Evolutionary conservation across 2,113 vertebrate species (phyloP), one percentile per base, ranked within the genome.

Genomic region (Galemys pyrenaicus): DNA sequence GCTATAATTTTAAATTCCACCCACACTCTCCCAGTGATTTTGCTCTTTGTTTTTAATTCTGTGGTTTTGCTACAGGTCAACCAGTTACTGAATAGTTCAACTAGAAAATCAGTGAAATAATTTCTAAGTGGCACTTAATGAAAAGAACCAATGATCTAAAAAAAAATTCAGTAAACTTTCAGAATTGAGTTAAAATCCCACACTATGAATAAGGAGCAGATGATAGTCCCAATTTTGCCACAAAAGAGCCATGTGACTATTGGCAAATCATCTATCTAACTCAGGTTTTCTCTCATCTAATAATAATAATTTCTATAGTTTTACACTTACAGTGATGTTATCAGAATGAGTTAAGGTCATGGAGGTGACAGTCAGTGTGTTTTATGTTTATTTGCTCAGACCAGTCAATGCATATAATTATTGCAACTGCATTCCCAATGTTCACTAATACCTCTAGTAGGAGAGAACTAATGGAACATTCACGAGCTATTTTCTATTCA

Each of bases 1-100:
- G 10, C 78, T 74, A 41, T 96, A 71, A 94, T 94, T 92, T 95
- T 91, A 86, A 86, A 86, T 91, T 62, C 32, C 85, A 89, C 17
- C 28, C 54, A n/a, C 28, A 90, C 3, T 35, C 24, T 10, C 68
- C 41, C 78, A 88, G 1, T 51, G 28, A 74, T 89, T 96, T 92
- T 74, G 9, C 85, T 91, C 73, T 79, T 92, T 87, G 54, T 85
- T 95, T 94, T 95, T 51, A 89, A 94, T 82, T 89, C 44, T 70
- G 35, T 89, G 64, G 64, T 44, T 94, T 91, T 83, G 73, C 62
- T 85, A 79, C 24, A 89, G 68, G 68, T 96, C 87, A 89, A 54
- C 46, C 68, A 95, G 82, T 82, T 89, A 89, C 49, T 56, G 62
- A 90, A 70, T 37, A 86, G 80, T 78, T 96, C 80, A 93, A 51